These are phyloP conservation scores for Zosterops japonicus DNA, from an alignment of 2,113 vertebrate genomes.

Conservation along the genomic window DNA sequence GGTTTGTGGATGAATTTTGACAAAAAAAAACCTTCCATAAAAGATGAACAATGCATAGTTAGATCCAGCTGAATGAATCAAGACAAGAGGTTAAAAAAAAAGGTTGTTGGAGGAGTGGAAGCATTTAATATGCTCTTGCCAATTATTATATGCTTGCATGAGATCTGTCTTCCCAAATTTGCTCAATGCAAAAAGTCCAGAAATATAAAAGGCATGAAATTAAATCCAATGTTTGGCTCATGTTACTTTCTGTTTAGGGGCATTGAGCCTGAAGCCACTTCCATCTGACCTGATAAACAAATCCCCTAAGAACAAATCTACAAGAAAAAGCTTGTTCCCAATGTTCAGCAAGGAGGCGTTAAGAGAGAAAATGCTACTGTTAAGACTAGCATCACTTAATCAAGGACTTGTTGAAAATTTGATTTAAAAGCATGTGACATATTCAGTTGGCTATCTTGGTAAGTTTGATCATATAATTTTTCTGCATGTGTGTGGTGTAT, in stretches of 20 bases:
- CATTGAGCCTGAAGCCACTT: slow-evolving; percentile 32
- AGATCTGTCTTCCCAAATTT: background rate
- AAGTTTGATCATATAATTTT: background rate
- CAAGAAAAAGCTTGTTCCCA: slow-evolving; percentile 41
- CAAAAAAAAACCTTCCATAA: background rate
- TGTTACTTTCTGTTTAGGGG: background rate
- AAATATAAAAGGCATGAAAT: background rate
- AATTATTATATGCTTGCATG: background rate
- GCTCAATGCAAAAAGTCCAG: background rate
- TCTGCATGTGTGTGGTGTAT: background rate
- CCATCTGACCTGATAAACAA: slow-evolving; percentile 51
- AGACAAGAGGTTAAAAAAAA: background rate
- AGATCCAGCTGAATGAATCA: background rate
- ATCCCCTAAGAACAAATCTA: slow-evolving; percentile 54
- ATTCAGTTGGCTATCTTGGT: background rate
- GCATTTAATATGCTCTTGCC: background rate
- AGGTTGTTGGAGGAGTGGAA: background rate
- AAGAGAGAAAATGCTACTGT: background rate
- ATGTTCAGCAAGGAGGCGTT: background rate
- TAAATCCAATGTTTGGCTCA: background rate
- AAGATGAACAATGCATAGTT: background rate
- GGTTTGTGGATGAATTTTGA: background rate
- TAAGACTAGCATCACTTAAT: background rate
- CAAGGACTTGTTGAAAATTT: background rate
- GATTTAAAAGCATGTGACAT: background rate